Evolutionary conservation across 2,888 invertebrate species (phyloP), one percentile per base, ranked within the genome.

Genomic region (Nesidiocoris tenuis): DNA sequence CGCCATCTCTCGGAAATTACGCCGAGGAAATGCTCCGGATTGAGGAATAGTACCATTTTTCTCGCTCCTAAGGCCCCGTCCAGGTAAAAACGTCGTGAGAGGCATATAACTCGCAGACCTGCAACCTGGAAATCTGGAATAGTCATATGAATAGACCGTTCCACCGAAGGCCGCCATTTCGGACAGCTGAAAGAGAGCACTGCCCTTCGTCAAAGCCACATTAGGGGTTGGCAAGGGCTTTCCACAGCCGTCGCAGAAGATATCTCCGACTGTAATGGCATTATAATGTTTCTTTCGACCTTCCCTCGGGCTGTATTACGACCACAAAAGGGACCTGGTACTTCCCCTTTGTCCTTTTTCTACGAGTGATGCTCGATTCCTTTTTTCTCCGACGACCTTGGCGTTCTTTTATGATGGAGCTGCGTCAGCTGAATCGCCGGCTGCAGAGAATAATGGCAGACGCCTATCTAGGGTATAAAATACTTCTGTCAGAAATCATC

Each of bases 221-320:
- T 65, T 65, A 65, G 25, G 65, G 39, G 19, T 39, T 19, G 39
- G 25, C 9, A 0, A 16, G 65, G 25, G 39, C 65, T 25, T 39
- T 24, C 65, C n/a, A 39, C 12, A 65, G 65, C 65, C 65, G 39
- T 65, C 65, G 17, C 65, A 65, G n/a, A n/a, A n/a, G 65, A 65
- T 65, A 65, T 65, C 25, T 65, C 65, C 65, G 25, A 65, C 65
- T 65, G 39, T 65, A 65, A 65, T 65, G 65, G 65, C 65, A 65
- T 65, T 65, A 65, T 65, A 65, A 65, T 65, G 65, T 65, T 65
- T 65, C 65, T 65, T 65, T 39, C 65, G 65, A 65, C 65, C 65
- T 25, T 65, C 19, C 25, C 39, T 12, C 65, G 18, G 39, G 39
- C 39, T 39, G 39, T 39, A 39, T 39, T 39, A 39, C 39, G 39